Evolutionary conservation across 2,888 invertebrate species (phyloP).

Genomic region (Microplitis manilae): DNA sequence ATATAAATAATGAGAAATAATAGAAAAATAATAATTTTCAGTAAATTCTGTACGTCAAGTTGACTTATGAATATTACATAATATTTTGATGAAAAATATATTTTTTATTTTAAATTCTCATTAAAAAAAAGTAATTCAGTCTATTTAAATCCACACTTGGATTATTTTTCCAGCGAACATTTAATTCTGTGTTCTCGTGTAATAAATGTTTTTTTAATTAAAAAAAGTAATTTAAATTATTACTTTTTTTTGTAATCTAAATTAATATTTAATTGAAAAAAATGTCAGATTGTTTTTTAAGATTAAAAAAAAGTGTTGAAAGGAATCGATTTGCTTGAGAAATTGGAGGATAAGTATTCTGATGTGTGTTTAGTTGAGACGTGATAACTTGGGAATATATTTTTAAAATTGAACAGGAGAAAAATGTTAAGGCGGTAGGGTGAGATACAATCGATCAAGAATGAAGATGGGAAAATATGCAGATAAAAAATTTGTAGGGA

Average conservation of each 20-base stretch:
- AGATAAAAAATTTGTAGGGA: constrained; percentile 15
- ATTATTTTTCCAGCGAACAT: background rate
- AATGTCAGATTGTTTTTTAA: too few relatives aligned
- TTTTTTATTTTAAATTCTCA: background rate
- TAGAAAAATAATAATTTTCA: background rate
- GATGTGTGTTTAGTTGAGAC: too few relatives aligned
- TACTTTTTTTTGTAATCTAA: background rate
- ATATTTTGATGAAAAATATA: background rate
- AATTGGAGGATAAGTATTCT: too few relatives aligned
- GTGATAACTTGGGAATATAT: too few relatives aligned
- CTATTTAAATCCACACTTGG: background rate
- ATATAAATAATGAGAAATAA: too few relatives aligned
- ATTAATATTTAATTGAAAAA: too few relatives aligned
- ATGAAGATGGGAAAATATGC: constrained; percentile 16
- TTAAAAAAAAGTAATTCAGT: background rate
- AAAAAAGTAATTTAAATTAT: background rate
- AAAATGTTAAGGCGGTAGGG: background rate
- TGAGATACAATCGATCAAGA: constrained; percentile 11
- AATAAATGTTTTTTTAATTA: background rate
- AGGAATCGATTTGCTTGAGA: too few relatives aligned
- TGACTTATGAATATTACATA: background rate
- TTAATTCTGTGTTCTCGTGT: background rate
- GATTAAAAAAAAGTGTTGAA: too few relatives aligned
- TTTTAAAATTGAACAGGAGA: background rate
- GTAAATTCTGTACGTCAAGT: background rate